A percentile compares a stretch with the other conserved stretches of the same genome.
These are phyloP conservation scores for Crotalus tigris DNA, from an alignment of 2,113 vertebrate genomes.

Conservation along the genomic window DNA sequence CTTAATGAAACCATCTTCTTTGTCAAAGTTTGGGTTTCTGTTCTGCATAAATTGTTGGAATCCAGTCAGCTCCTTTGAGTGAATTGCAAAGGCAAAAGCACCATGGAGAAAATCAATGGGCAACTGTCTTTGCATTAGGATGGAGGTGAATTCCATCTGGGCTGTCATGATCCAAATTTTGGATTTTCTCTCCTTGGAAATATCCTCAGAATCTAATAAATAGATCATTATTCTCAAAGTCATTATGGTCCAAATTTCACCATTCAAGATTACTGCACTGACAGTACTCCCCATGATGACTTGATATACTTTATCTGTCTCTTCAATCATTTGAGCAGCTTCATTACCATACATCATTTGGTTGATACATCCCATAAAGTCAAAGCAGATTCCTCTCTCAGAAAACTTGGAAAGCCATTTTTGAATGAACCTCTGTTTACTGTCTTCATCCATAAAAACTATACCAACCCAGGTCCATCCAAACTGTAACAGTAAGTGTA, in stretches of 20 bases:
- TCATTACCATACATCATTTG: background rate
- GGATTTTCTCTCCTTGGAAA: background rate
- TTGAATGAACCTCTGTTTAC: background rate
- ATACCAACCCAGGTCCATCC: background rate
- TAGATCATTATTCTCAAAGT: background rate
- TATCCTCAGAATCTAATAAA: no score
- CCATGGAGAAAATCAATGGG: no score
- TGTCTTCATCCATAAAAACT: background rate
- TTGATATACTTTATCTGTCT: background rate
- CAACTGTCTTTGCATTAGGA: no score
- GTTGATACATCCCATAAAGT: background rate
- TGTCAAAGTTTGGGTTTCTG: no score
- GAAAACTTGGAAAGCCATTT: background rate
- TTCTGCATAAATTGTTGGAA: no score
- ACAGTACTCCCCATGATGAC: background rate
- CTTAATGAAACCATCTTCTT: no score
- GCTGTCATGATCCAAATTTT: no score
- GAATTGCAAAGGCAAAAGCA: no score
- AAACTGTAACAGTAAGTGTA: background rate
- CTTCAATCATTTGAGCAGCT: background rate
- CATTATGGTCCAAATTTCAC: slow-evolving; percentile 2
- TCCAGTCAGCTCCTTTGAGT: no score
- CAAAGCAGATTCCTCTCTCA: background rate
- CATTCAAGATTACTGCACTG: background rate
- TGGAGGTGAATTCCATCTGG: no score